Percentiles rank a stretch among this genome's conserved stretches.
These are phyloP conservation scores for Lepidotrigona ventralis DNA, from an alignment of 1,140 invertebrate genomes.

Conservation along the genomic window DNA sequence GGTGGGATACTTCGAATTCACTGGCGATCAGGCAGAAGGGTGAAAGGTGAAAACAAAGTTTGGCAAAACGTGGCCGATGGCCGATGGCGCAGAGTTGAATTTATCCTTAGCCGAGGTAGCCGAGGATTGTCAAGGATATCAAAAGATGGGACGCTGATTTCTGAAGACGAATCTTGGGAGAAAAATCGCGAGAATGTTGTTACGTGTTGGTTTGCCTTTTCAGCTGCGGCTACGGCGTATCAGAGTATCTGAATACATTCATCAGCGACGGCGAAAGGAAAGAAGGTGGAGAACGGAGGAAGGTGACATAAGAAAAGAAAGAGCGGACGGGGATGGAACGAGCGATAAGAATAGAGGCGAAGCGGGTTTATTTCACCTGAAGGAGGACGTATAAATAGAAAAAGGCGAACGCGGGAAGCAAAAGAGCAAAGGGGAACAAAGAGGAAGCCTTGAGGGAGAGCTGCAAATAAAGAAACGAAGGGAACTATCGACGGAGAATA, in stretches of 20 bases:
- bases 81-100: slow-evolving; percentile 1
- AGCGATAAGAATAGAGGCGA: slow-evolving; percentile 13
- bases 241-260: background rate
- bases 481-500: background rate
- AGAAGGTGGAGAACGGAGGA: background rate
- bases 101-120: no score
- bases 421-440: slow-evolving; percentile 7
- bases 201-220: background rate
- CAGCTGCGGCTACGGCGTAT: background rate
- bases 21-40: background rate
- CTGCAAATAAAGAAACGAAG: slow-evolving; percentile 4
- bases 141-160: background rate
- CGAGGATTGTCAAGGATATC: background rate
- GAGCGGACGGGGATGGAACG: no score
- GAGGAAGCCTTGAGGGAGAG: background rate
- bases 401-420: background rate
- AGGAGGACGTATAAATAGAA: background rate
- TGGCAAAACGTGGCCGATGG: background rate
- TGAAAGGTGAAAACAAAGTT: background rate
- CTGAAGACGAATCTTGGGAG: background rate
- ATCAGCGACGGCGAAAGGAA: background rate
- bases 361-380: slow-evolving; percentile 12
- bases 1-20: background rate
- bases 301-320: background rate
- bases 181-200: background rate